Evolutionary conservation across 2,888 invertebrate species (phyloP).

Genomic region (Pelosia muscerda): DNA sequence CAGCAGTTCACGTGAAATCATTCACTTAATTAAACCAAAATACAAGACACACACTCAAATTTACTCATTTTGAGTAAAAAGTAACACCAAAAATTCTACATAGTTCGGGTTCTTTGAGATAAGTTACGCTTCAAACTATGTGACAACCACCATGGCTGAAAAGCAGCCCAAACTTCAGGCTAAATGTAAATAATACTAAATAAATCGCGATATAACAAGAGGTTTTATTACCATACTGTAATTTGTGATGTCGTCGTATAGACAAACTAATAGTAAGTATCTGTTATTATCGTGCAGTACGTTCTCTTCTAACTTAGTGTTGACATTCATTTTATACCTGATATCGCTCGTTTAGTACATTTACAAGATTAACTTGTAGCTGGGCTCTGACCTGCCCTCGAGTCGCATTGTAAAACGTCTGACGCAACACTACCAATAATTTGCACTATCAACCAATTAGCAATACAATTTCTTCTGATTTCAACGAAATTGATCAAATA

Average conservation of each 20-base stretch:
- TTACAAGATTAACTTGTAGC: slow-evolving; percentile 35
- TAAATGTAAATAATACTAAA: too few species aligned
- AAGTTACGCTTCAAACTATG: too few species aligned
- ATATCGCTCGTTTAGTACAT: slow-evolving; percentile 30
- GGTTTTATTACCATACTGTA: too few species aligned
- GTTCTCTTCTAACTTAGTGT: slow-evolving; percentile 14
- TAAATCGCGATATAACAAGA: too few species aligned
- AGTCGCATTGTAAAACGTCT: slow-evolving; percentile 60
- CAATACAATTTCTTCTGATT: slow-evolving; percentile 36
- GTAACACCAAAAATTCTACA: too few species aligned
- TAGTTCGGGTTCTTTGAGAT: too few species aligned
- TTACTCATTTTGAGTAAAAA: too few species aligned
- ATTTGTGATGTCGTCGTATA: not conserved
- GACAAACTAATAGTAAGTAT: not conserved
- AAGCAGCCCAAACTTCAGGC: too few species aligned
- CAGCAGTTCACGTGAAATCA: too few species aligned
- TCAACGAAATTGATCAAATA: slow-evolving; percentile 34
- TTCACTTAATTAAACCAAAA: too few species aligned
- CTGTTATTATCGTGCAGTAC: not conserved
- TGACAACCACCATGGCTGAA: too few species aligned
- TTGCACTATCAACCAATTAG: slow-evolving; percentile 46
- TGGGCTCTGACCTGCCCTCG: slow-evolving; percentile 48
- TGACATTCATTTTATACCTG: slow-evolving; percentile 20
- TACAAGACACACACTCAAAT: too few species aligned
- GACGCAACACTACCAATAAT: slow-evolving; percentile 61